Conservation (phyloP, 1,140 invertebrate species). For the Coboldia fuscipes region DNA sequence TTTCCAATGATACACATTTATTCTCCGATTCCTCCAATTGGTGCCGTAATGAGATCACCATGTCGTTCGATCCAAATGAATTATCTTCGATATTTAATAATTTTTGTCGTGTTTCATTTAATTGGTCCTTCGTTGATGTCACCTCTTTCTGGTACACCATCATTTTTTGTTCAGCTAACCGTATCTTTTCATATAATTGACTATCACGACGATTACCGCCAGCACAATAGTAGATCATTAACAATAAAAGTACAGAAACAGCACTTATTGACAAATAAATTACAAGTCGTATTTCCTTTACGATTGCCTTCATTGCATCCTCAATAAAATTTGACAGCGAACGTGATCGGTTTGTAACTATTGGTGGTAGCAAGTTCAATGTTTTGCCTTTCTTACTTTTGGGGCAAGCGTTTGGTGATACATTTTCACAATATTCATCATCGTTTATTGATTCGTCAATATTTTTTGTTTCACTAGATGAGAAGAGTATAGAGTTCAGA, state of each 20-base stretch:
- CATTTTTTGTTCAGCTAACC: slow-evolving; percentile 28
- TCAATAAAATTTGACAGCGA: too few species aligned
- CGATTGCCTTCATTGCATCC: too few species aligned
- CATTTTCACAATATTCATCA: too few species aligned
- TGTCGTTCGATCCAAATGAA: slow-evolving; percentile 47
- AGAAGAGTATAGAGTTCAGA: too few species aligned
- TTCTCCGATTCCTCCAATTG: slow-evolving; percentile 25
- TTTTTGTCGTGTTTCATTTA: slow-evolving; percentile 34
- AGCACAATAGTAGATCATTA: slow-evolving; percentile 53
- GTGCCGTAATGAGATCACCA: slow-evolving; percentile 35
- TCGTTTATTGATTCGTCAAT: too few species aligned
- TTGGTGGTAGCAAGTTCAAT: too few species aligned
- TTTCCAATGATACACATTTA: slow-evolving; percentile 26
- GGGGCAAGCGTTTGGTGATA: too few species aligned
- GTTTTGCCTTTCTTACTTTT: too few species aligned
- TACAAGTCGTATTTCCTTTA: too few species aligned
- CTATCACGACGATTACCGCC: slow-evolving; percentile 44
- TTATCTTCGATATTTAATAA: slow-evolving; percentile 37
- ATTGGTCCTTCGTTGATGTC: slow-evolving; percentile 33
- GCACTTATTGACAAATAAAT: too few species aligned
- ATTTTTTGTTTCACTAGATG: too few species aligned
- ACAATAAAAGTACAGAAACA: slow-evolving; percentile 42
- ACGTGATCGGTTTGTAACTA: too few species aligned
- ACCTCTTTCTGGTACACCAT: slow-evolving; percentile 28
- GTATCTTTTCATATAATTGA: slow-evolving; percentile 32